Base-by-base conservation (phyloP, 1,140 invertebrate species). In the Batillaria attramentaria region DNA sequence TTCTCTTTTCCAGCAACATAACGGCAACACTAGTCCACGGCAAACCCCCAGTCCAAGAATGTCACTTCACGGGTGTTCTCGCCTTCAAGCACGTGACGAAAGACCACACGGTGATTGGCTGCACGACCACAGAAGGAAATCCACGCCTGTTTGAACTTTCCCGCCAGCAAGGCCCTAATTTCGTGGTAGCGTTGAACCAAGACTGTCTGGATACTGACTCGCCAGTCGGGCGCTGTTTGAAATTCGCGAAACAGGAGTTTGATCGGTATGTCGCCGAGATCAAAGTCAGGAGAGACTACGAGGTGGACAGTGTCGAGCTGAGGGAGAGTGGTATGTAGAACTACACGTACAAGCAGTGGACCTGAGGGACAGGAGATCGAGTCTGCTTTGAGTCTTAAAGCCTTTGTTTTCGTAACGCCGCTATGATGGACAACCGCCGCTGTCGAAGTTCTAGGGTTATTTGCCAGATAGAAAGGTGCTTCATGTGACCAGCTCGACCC, bases 81-180 rank as follows among this genome's bases (percentile, higher is more conserved):
- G 84, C 85, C 66, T 82, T 87, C 4, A 79, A 82, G 78, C 84
- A 87, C 57, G 81, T 88, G 20, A 82, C 83, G 6, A 81, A 85
- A 78, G 87, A 88, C 31, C 82, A 86, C 66, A 88, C 86, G 33
- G 79, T 87, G 31, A 78, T 88, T 50, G 85, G 81, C 13, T 85
- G 81, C 73, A 85, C 86, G 0, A 78, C 86, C 10, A 73, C 54
- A 65, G 66, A 81, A 33, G 78, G 81, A 20, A 78, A 74, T 18
- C 83, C 76, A 8, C 82, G 82, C 35, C 60, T 88, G 24, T 79
- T 88, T 57, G 87, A 88, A 78, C 82, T 88, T 79, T 83, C 87
- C 8, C 46, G 77, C 80, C 35, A 82, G 84, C 18, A 80, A 83
- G 60, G 86, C 84, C 16, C 77, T 78, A 28, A 65, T 35, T 88